A percentile compares a stretch with the other conserved stretches of the same genome.
Evolutionary conservation across 2,797 vertebrate species (phyloP).

Genomic region (Pangasius larnaudii): DNA sequence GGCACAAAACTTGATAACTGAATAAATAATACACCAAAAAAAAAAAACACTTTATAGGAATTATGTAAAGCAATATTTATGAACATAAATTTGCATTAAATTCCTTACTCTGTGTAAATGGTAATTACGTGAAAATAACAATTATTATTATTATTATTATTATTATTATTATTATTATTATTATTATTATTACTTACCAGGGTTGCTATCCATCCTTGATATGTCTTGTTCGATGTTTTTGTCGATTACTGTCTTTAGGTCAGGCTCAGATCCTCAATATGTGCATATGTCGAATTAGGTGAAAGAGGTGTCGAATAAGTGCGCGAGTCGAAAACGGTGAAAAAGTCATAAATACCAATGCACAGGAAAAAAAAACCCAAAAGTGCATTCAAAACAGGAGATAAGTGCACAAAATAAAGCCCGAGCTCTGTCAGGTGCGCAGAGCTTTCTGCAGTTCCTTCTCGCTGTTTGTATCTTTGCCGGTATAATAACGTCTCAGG

Average conservation of each 20-base stretch:
- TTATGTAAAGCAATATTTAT: not conserved
- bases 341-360: conserved; percentile 56
- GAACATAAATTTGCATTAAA: not conserved
- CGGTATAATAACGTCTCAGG: conserved; percentile 56
- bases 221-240: conserved; percentile 35
- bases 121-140: not conserved
- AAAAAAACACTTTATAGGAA: not conserved
- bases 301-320: not conserved
- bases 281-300: conserved; percentile 54
- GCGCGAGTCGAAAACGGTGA: conserved; percentile 45
- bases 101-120: not conserved
- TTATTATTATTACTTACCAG: conserved; percentile 64
- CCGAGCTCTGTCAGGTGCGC: not conserved
- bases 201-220: conserved; percentile 76
- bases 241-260: conserved; percentile 38
- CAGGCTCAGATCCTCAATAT: conserved; percentile 45
- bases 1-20: not conserved
- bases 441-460: conserved; percentile 15
- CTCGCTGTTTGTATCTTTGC: not conserved
- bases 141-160: not conserved
- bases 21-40: not conserved
- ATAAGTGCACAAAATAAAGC: not conserved
- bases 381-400: conserved; percentile 19
- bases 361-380: not conserved
- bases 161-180: not conserved